A percentile compares a stretch with the other conserved stretches of the same genome.
phyloP scores from a whole-genome alignment of 1,140 invertebrate genomes.

The Tetragnatha versicolor region DNA sequence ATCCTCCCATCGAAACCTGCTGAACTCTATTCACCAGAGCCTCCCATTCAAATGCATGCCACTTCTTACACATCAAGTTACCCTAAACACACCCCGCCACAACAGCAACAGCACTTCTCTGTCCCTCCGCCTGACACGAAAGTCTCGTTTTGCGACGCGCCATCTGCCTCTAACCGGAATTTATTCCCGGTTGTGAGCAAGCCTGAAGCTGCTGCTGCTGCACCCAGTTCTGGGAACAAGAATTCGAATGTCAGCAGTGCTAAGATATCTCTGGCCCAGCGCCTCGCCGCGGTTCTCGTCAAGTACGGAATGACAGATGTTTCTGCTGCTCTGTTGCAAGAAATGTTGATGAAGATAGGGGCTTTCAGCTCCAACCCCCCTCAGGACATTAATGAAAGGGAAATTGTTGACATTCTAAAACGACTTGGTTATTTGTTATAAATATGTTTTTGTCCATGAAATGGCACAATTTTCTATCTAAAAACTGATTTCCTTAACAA shows the following conservation, averaged over 20 bases:
- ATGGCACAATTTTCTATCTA: too few species aligned
- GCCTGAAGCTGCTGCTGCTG: too few species aligned
- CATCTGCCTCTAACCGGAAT: neutral
- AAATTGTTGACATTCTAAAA: constrained; percentile 30
- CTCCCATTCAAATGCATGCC: too few species aligned
- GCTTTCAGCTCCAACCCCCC: constrained; percentile 37
- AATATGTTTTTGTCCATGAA: too few species aligned
- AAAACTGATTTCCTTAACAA: too few species aligned
- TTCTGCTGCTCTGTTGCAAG: constrained; percentile 38
- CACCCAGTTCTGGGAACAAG: neutral
- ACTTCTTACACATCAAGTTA: too few species aligned
- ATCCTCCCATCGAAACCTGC: too few species aligned
- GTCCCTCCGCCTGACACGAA: constrained; percentile 33
- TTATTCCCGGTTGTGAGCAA: constrained; percentile 35
- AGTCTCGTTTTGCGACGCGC: constrained; percentile 29
- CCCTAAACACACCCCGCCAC: too few species aligned
- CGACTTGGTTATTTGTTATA: constrained; percentile 5
- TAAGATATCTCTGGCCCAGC: constrained; percentile 36
- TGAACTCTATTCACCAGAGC: too few species aligned
- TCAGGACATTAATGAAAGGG: constrained; percentile 37
- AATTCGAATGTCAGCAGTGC: neutral
- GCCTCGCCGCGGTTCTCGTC: constrained; percentile 38
- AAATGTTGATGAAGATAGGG: constrained; percentile 49
- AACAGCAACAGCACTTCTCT: neutral
- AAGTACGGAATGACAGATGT: constrained; percentile 49